Percentiles rank a stretch among this genome's conserved stretches.
Conservation (phyloP, 1,140 invertebrate species). For the Forficula auricularia region DNA sequence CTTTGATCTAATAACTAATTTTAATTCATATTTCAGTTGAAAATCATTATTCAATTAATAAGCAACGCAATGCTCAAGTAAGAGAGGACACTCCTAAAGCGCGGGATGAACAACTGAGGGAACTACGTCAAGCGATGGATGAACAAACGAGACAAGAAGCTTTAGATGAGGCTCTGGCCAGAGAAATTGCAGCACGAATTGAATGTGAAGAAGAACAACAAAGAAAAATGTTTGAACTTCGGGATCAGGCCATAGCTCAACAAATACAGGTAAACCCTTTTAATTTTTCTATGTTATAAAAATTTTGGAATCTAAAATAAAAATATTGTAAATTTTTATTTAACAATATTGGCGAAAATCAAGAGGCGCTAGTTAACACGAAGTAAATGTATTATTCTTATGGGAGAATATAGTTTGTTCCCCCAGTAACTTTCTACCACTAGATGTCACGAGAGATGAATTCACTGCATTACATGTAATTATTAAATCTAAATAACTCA, state of each 20-base stretch:
- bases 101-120: slow-evolving; percentile 58
- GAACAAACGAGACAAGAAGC: slow-evolving; percentile 43
- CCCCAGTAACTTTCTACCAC: no score
- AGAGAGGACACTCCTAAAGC: slow-evolving; percentile 76
- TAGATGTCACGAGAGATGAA: no score
- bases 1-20: no score
- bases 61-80: slow-evolving; percentile 68
- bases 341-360: no score
- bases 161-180: slow-evolving; percentile 45
- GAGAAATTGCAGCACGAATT: slow-evolving; percentile 41
- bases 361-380: no score
- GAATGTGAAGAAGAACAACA: slow-evolving; percentile 40
- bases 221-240: slow-evolving; percentile 24
- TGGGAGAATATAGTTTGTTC: no score
- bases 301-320: no score
- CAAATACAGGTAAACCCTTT: slow-evolving; percentile 15
- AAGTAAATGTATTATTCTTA: no score
- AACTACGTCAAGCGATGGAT: slow-evolving; percentile 43
- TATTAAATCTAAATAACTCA: no score
- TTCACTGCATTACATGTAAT: no score
- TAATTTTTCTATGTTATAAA: no score
- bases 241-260: slow-evolving; percentile 25
- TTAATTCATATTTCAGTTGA: slow-evolving; percentile 35
- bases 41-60: slow-evolving; percentile 70
- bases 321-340: no score